Evolutionary conservation across 2,888 invertebrate genomes (phyloP).

Genomic region (Cantharis flavilabris): DNA sequence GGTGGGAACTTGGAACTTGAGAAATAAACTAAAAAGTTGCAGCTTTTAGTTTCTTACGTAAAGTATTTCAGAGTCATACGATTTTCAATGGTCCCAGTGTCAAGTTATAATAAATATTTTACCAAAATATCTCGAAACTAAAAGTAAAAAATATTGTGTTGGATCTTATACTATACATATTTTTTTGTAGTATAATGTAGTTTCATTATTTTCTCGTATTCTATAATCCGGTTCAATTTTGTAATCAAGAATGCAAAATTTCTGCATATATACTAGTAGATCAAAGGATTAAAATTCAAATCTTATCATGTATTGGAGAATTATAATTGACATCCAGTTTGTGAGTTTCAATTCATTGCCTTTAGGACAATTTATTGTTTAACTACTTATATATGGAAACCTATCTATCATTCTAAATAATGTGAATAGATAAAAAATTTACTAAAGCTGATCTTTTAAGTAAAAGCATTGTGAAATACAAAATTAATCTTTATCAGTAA

Average conservation of each 20-base stretch:
- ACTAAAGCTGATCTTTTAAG: neutral
- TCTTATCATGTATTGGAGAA: neutral
- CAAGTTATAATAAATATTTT: too few relatives aligned
- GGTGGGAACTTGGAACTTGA: too few relatives aligned
- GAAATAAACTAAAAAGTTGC: too few relatives aligned
- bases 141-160: too few relatives aligned
- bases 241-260: neutral
- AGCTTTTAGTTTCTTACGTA: too few relatives aligned
- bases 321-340: neutral
- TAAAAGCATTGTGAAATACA: neutral
- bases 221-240: neutral
- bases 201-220: too few relatives aligned
- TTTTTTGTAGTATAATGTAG: too few relatives aligned
- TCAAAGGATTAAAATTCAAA: neutral
- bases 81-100: too few relatives aligned
- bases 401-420: neutral
- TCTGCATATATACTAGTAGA: too few relatives aligned
- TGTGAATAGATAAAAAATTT: neutral
- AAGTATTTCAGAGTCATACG: too few relatives aligned
- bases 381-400: neutral
- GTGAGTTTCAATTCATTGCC: neutral
- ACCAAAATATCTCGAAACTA: too few relatives aligned
- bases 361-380: neutral
- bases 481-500: neutral
- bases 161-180: too few relatives aligned